Base-by-base conservation (phyloP, 1,140 invertebrate genomes). In the Drosophila orena region DNA sequence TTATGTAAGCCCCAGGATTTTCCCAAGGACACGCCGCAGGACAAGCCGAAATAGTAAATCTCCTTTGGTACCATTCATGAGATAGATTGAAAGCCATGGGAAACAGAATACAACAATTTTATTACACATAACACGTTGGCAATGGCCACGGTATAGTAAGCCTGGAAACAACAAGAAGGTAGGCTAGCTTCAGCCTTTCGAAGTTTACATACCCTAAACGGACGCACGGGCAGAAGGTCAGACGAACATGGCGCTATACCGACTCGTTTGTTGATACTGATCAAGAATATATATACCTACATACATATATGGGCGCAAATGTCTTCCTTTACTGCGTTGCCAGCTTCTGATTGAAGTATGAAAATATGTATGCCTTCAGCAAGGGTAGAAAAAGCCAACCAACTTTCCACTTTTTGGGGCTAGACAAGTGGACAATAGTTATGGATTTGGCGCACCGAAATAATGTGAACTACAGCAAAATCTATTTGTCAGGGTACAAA, bases 371-470 rank as follows among this genome's bases (percentile, higher is more conserved):
- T 27, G 6, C 24, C 24, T 6, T 88, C 75, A 88, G 65, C 47
- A 34, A 37, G 46, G 30, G 7, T 6, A 30, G 34, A 50, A 52
- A 59, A 65, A 83, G 47, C 40, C 57, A 59, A 57, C 53, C 37
- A 34, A 47, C 34, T 38, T 38, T 24, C 20, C 24, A 20, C 15
- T 43, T 65, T 64, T 69, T 68, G 70, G 83, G 83, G 83, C 74
- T 61, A 79, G 79, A 88, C 75, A 64, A 78, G 53, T 61, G 60
- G 78, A 75, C 69, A 71, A 78, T 81, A 78, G 69, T 71, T 68
- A 81, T 86, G 58, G 60, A 69, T 77, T 64, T 64, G 55, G 42
- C 72, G 72, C 72, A 75, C 20, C 37, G 52, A 30, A 54, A 55
- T 46, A 59, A 38, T 30, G 37, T 44, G 2, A 38, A 15, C 27